phyloP scores from a whole-genome alignment of 2,113 vertebrate species.

The Sigmodon hispidus region DNA sequence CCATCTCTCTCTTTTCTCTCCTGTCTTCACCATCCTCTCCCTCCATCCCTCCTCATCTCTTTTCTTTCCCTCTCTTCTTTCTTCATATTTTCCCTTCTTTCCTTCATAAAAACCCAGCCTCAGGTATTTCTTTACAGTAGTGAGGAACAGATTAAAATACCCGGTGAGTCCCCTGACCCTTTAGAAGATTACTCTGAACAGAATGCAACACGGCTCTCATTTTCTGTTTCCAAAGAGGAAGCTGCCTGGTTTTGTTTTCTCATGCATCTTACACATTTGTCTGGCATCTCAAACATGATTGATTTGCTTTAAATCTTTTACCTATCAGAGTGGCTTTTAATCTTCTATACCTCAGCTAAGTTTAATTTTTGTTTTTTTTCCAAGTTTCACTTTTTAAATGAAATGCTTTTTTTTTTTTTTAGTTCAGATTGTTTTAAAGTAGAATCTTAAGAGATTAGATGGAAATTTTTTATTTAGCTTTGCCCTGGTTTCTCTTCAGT shows the following conservation, averaged over 20 bases:
- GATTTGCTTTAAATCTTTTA: not conserved
- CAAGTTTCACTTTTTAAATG: slow-evolving; percentile 3
- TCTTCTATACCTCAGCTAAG: not conserved
- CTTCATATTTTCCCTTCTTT: not conserved
- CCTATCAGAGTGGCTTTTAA: slow-evolving; percentile 9
- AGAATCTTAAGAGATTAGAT: not conserved
- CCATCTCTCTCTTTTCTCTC: not conserved
- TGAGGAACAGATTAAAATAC: not conserved
- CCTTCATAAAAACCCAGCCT: not conserved
- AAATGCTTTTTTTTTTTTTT: slow-evolving; percentile 8
- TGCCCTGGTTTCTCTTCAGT: not conserved
- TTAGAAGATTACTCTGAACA: not conserved
- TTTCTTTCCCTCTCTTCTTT: no score
- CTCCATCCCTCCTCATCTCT: not conserved
- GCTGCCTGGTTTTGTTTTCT: not conserved
- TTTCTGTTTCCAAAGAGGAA: not conserved
- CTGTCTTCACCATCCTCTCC: not conserved
- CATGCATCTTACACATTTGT: not conserved
- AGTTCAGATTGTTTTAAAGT: not conserved
- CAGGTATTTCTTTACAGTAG: not conserved
- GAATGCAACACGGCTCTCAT: not conserved
- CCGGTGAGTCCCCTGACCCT: not conserved
- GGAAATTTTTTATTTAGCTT: not conserved
- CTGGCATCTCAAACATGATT: not conserved
- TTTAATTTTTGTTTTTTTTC: slow-evolving; percentile 16